phyloP scores from a whole-genome alignment of 1,140 invertebrate species.

The Pomacea maculata region DNA sequence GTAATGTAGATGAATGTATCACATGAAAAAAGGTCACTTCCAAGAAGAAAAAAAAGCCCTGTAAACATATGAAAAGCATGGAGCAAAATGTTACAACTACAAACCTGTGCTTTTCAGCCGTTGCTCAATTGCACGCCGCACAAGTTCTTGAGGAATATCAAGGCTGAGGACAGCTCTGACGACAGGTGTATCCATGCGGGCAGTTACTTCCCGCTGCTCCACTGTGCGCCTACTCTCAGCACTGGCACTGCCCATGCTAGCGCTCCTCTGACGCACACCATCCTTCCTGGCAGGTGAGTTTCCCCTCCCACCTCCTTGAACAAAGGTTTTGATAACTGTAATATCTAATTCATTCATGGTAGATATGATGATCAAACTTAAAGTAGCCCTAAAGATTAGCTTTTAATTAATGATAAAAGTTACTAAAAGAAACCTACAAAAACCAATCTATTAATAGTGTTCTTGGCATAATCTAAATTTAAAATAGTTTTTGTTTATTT shows the following conservation, averaged over 20 bases:
- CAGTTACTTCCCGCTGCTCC: constrained; percentile 38
- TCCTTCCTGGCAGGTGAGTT: neutral
- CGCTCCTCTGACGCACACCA: neutral
- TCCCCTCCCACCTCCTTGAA: neutral
- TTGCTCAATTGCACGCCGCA: constrained; percentile 33
- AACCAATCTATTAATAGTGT: no score
- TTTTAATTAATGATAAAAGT: no score
- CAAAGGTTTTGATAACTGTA: neutral
- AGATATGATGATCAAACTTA: no score
- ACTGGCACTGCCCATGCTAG: neutral
- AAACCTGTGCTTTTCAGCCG: constrained; percentile 36
- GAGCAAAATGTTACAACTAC: neutral
- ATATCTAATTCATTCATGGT: no score
- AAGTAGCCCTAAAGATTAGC: no score
- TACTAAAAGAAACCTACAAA: no score
- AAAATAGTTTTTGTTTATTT: no score
- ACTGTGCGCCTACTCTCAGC: constrained; percentile 2
- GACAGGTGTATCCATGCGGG: constrained; percentile 37
- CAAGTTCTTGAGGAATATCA: constrained; percentile 32
- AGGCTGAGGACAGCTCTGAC: constrained; percentile 38
- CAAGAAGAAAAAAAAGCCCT: no score
- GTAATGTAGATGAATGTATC: no score
- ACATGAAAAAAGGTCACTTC: no score
- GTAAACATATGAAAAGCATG: neutral
- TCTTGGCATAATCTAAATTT: no score